These are phyloP conservation scores for Gymnocheta viridis DNA, from an alignment of 2,888 invertebrate genomes.

Conservation along the genomic window DNA sequence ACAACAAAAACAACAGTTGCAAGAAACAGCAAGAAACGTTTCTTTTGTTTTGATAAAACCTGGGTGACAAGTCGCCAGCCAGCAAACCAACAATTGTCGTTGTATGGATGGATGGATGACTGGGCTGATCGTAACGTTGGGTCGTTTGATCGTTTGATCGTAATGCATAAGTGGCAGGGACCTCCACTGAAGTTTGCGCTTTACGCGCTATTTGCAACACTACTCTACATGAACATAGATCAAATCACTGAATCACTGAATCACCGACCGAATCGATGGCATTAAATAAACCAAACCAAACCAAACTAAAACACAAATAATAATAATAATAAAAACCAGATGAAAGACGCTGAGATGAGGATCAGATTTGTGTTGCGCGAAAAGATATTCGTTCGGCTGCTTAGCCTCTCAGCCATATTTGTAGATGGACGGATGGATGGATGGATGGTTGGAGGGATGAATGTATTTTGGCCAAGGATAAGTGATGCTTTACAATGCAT, in stretches of 20 bases:
- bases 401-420: not conserved
- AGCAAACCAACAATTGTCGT: conserved; percentile 27
- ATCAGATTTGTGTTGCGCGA: conserved; percentile 27
- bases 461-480: conserved; percentile 39
- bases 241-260: conserved; percentile 62
- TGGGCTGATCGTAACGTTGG: conserved; percentile 31
- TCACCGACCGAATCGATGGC: conserved; percentile 56
- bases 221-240: conserved; percentile 70
- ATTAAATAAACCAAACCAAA: conserved; percentile 49
- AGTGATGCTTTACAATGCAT: conserved; percentile 52
- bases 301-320: no score
- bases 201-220: conserved; percentile 73
- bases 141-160: conserved; percentile 32
- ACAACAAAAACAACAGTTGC: conserved; percentile 3
- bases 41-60: conserved; percentile 50
- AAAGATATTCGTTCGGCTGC: conserved; percentile 28
- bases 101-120: not conserved
- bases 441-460: not conserved
- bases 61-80: conserved; percentile 66
- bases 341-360: conserved; percentile 36
- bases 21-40: conserved; percentile 22
- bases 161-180: conserved; percentile 78
- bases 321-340: conserved; percentile 1
- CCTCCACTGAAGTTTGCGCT: conserved; percentile 80
- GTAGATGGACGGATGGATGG: not conserved